Evolutionary conservation across 2,113 vertebrate genomes (phyloP).

Genomic region (Macrotis lagotis): DNA sequence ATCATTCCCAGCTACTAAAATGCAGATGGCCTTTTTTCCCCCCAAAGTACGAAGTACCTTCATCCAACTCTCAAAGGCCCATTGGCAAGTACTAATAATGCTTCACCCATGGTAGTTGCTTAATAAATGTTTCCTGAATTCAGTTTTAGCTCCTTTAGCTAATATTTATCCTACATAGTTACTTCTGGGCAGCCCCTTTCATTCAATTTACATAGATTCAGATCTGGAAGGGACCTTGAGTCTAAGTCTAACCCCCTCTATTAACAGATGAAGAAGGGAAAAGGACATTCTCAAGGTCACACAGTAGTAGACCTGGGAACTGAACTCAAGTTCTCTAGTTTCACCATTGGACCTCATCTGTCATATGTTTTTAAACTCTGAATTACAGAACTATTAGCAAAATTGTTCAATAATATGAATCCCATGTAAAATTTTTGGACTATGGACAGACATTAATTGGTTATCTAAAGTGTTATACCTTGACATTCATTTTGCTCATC

Average conservation of each 20-base stretch:
- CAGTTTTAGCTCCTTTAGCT: not conserved
- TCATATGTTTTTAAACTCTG: not conserved
- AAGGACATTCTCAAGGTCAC: not conserved
- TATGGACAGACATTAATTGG: not conserved
- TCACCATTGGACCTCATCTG: not conserved
- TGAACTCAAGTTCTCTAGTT: not conserved
- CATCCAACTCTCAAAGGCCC: conserved; percentile 19
- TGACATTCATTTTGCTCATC: not conserved
- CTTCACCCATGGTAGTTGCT: not conserved
- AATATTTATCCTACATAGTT: not conserved
- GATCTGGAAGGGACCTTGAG: not conserved
- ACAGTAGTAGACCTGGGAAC: not conserved
- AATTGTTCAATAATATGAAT: not conserved
- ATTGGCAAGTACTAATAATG: not conserved
- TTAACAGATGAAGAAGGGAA: not conserved
- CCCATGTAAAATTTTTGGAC: not conserved
- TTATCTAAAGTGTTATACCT: conserved; percentile 5
- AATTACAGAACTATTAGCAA: not conserved
- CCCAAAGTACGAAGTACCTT: conserved; percentile 38
- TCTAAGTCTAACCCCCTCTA: not conserved
- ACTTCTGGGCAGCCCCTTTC: not conserved
- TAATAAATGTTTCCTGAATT: not conserved
- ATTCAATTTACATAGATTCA: not conserved
- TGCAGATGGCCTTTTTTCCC: conserved; percentile 53
- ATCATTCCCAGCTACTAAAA: conserved; percentile 65